These are phyloP conservation scores for Andrena dorsata DNA, from an alignment of 2,888 invertebrate genomes.

Conservation along the genomic window DNA sequence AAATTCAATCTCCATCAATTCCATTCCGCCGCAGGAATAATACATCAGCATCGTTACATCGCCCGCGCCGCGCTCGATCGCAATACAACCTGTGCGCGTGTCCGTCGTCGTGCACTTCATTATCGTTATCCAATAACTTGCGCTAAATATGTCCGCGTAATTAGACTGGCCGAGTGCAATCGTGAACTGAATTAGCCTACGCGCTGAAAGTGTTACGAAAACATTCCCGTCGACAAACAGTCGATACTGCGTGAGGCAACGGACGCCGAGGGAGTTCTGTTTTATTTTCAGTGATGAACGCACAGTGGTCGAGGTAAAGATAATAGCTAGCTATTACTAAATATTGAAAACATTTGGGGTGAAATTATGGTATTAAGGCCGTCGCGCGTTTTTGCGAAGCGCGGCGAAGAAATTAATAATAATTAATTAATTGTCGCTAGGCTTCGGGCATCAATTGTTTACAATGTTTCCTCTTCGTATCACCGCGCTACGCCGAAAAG, in stretches of 20 bases:
- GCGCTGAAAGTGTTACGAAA: slow-evolving; percentile 23
- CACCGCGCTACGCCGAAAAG: too few species aligned
- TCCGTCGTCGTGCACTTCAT: slow-evolving; percentile 41
- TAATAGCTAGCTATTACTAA: too few species aligned
- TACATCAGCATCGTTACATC: slow-evolving; percentile 24
- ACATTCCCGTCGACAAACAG: not conserved
- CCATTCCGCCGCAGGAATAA: slow-evolving; percentile 16
- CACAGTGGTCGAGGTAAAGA: not conserved
- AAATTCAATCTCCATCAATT: slow-evolving; percentile 36
- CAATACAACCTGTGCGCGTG: slow-evolving; percentile 29
- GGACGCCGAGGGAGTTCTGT: not conserved
- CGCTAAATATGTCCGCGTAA: slow-evolving; percentile 49
- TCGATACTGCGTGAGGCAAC: not conserved
- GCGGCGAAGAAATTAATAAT: too few species aligned
- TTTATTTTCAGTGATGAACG: not conserved
- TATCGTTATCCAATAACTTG: slow-evolving; percentile 59
- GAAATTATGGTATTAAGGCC: too few species aligned
- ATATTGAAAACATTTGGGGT: too few species aligned
- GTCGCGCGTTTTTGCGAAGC: too few species aligned
- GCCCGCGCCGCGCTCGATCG: slow-evolving; percentile 18
- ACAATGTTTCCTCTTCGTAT: too few species aligned
- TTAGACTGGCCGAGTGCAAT: slow-evolving; percentile 21
- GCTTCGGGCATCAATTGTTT: too few species aligned
- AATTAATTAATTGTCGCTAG: too few species aligned
- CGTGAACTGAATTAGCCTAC: slow-evolving; percentile 22